Evolutionary conservation across 2,797 vertebrate species (phyloP), one percentile per base, ranked within the genome.

Genomic region (Fundulus diaphanus): DNA sequence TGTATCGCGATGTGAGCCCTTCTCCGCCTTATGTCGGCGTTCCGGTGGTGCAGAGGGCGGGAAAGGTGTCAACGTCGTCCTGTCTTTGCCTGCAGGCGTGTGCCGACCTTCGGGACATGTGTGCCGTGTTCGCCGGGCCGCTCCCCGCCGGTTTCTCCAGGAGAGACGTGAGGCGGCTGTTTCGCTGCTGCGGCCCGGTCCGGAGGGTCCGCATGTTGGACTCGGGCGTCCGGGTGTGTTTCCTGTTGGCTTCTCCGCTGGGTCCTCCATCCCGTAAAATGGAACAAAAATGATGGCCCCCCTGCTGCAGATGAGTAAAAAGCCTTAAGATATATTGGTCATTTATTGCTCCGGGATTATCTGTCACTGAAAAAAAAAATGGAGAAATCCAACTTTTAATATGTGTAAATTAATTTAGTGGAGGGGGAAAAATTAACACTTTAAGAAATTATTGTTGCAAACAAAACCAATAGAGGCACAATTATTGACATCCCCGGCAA

Each of bases 41-140:
- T n/a, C 1, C 5, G 18, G 0, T 3, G 35, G 61, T 5, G 12
- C 3, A 22, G 16, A 31, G 0, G n/a, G 40, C 56, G 2, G 1
- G 29, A 40, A 48, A 2, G 0, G 18, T 20, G 3, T 3, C 3
- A 27, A 13, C 0, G 54, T 54, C 2, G 29, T 24, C 63, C 33
- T 13, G 72, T 74, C 42, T 51, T 54, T 74, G 70, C 51, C 82
- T 56, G 46, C 85, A 98, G 96, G 87, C 95, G 90, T 91, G 84
- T 40, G 73, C 83, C 40, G 91, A 89, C 82, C 93, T 97, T 75
- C 87, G 89, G 77, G 94, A 96, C 74, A 95, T 98, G 96, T 96
- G 96, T 75, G 95, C 95, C 1, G 87, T 98, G 86, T 98, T 96
- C 2, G 96, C 92, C 2, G 97, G 97, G 27, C 97, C 97, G 18